Percentiles rank a stretch among this genome's conserved stretches.
phyloP scores from a whole-genome alignment of 2,113 vertebrate species.

The Cairina moschata region DNA sequence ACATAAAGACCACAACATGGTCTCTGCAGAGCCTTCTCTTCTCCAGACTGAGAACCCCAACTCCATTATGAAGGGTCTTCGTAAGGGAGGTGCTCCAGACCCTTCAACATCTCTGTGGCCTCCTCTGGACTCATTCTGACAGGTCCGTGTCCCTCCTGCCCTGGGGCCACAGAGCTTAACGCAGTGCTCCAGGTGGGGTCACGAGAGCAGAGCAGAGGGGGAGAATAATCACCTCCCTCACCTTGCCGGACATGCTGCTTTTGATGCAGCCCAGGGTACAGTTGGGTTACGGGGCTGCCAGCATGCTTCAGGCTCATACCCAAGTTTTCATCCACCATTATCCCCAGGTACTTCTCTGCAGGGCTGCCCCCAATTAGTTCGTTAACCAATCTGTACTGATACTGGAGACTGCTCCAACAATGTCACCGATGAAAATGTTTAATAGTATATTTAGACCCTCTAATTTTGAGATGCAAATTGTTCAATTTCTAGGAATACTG shows the following conservation, averaged over 20 bases:
- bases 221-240: not conserved
- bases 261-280: not conserved
- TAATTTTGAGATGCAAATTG: not conserved
- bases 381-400: not conserved
- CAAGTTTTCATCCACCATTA: not conserved
- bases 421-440: not conserved
- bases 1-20: not conserved
- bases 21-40: not conserved
- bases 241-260: not conserved
- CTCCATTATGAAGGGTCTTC: not conserved
- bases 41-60: not conserved
- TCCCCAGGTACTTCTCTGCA: not conserved
- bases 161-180: not conserved
- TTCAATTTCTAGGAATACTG: not conserved
- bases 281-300: not conserved
- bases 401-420: not conserved
- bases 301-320: not conserved
- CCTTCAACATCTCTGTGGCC: not conserved
- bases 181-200: not conserved
- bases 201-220: not conserved
- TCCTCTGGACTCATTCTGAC: not conserved
- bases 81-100: not conserved
- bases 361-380: not conserved
- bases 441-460: not conserved
- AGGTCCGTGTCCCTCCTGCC: not conserved